A percentile compares a stretch with the other conserved stretches of the same genome.
Evolutionary conservation across 2,113 vertebrate species (phyloP).

Genomic region (Ahaetulla prasina): DNA sequence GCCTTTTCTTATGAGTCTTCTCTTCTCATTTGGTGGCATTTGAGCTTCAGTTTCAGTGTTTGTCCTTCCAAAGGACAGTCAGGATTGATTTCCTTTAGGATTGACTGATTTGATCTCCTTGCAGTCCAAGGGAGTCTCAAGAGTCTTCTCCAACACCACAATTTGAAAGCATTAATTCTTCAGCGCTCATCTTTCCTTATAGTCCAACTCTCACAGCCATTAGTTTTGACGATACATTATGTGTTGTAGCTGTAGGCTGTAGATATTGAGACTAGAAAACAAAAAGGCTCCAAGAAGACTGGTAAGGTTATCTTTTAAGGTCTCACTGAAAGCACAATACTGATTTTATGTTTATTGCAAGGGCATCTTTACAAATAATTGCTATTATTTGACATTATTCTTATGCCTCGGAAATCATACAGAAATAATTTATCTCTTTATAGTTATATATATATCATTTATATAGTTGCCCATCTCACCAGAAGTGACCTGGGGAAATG

Average conservation of each 20-base stretch:
- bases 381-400: background rate
- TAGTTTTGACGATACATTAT: background rate
- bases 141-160: background rate
- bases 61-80: background rate
- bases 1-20: background rate
- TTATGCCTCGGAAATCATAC: background rate
- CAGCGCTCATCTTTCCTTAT: background rate
- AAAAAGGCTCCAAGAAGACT: background rate
- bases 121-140: background rate
- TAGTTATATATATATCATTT: too few species aligned
- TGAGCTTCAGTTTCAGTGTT: background rate
- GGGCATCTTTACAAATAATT: background rate
- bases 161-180: background rate
- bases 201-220: background rate
- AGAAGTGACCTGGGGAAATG: background rate
- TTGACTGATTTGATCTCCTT: too few species aligned
- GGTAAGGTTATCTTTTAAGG: background rate
- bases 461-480: too few species aligned
- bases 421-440: background rate
- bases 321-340: background rate
- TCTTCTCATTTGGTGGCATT: background rate
- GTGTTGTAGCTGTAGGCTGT: background rate
- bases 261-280: background rate
- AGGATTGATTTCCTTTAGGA: background rate
- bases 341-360: background rate